Evolutionary conservation across 2,113 vertebrate genomes (phyloP), one percentile per base, ranked within the genome.

Genomic region (Entelurus aequoreus): DNA sequence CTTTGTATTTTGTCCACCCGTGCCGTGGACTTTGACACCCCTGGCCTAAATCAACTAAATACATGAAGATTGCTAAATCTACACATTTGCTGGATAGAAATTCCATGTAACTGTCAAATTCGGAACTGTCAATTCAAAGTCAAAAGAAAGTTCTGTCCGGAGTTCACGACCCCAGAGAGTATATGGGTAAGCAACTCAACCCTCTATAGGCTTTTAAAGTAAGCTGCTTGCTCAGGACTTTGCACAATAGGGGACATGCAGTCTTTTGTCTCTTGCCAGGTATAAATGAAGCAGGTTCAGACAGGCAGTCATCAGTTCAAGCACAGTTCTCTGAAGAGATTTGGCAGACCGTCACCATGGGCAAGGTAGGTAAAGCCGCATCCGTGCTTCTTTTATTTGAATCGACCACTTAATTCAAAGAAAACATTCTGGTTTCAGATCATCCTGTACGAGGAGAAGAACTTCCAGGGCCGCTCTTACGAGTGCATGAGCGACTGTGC

Each of bases 381-480:
- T 35, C n/a, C 7, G 16, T 21, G 8, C 10, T 44, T 2, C 19
- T 44, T 44, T 19, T 11, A 5, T 19, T 57, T 44, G 12, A 12
- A 21, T 57, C 12, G 42, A 5, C 10, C 40, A 21, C 40, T 1
- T 19, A 44, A n/a, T 49, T 42, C 48, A 36, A 61, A 36, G 28
- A 15, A 10, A 1, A 15, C n/a, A 6, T 6, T 10, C n/a, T 8
- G 4, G 0, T 21, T 10, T 9, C 8, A 85, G 84, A 83, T 87
- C 72, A 68, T 77, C 74, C 80, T 87, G 62, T 87, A 82, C 46
- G 85, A 87, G 77, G 85, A 87, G 1, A 85, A 38, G 69, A 87
- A 87, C 79, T 84, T 87, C 77, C 79, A 82, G 81, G 85, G 85
- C 11, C 83, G 85, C 1, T 75, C 76, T 71, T 82, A 87, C 77